These are phyloP conservation scores for Trematocara nigrifrons DNA, from an alignment of 2,113 vertebrate genomes.

Conservation along the genomic window DNA sequence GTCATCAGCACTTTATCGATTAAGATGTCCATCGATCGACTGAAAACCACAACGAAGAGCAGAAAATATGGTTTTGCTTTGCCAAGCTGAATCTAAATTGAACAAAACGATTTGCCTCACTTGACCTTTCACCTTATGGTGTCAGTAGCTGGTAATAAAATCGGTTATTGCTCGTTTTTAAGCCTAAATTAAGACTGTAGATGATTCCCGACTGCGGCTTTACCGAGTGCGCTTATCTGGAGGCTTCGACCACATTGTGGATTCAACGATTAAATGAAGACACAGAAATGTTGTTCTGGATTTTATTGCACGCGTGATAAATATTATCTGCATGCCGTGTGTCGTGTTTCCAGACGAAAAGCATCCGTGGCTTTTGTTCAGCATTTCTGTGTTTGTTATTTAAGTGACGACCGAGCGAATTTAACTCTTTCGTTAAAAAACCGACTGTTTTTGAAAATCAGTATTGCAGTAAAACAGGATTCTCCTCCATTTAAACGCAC, in stretches of 20 bases:
- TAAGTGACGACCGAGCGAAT: neutral
- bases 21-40: neutral
- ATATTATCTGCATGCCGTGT: neutral
- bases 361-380: neutral
- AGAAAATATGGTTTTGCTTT: neutral
- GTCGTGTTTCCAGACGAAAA: neutral
- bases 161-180: neutral
- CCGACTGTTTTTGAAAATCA: neutral
- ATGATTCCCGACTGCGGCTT: neutral
- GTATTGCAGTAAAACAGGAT: neutral
- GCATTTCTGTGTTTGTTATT: neutral
- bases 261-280: neutral
- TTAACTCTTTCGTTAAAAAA: neutral
- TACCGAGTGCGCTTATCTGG: neutral
- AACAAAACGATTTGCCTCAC: neutral
- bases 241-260: neutral
- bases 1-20: neutral
- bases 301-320: neutral
- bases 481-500: neutral
- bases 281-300: neutral
- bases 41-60: neutral
- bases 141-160: neutral
- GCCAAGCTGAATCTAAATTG: neutral
- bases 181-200: neutral
- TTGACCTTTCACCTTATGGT: neutral